phyloP scores from a whole-genome alignment of 2,888 invertebrate genomes.

The Ornithoptera alexandrae region DNA sequence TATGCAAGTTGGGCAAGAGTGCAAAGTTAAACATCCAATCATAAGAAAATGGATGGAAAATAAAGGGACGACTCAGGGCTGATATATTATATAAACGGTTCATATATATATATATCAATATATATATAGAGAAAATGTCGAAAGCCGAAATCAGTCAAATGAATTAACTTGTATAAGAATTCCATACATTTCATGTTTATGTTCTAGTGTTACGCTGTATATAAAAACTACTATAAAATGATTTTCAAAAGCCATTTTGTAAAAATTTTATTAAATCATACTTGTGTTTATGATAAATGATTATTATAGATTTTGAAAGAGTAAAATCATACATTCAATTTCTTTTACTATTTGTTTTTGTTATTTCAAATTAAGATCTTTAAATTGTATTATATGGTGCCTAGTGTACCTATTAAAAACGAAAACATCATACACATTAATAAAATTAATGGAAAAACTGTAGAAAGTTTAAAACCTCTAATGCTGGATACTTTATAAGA shows the following conservation, averaged over 20 bases:
- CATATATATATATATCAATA: conserved; percentile 32
- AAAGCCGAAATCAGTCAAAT: conserved; percentile 49
- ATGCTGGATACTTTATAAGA: conserved; percentile 50
- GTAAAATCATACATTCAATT: too few species aligned
- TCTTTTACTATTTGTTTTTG: too few species aligned
- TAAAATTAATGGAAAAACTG: conserved; percentile 68
- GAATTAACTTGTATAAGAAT: conserved; percentile 55
- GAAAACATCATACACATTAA: background rate
- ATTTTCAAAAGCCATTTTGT: too few species aligned
- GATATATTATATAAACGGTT: conserved; percentile 48
- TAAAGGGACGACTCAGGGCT: conserved; percentile 64
- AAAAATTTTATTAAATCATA: too few species aligned
- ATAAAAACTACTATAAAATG: too few species aligned
- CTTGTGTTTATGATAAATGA: too few species aligned
- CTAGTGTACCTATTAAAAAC: too few species aligned
- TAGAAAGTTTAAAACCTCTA: conserved; percentile 58
- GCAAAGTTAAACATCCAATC: conserved; percentile 67
- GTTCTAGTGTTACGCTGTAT: too few species aligned
- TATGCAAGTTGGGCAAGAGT: conserved; percentile 75
- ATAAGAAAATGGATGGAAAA: conserved; percentile 72
- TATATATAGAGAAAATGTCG: conserved; percentile 39
- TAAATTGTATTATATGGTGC: too few species aligned
- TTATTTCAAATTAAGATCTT: too few species aligned
- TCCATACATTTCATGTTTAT: background rate
- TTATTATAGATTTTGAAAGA: too few species aligned